Base-by-base conservation (phyloP, 2,797 vertebrate genomes). In the Fistularia commersonii region DNA sequence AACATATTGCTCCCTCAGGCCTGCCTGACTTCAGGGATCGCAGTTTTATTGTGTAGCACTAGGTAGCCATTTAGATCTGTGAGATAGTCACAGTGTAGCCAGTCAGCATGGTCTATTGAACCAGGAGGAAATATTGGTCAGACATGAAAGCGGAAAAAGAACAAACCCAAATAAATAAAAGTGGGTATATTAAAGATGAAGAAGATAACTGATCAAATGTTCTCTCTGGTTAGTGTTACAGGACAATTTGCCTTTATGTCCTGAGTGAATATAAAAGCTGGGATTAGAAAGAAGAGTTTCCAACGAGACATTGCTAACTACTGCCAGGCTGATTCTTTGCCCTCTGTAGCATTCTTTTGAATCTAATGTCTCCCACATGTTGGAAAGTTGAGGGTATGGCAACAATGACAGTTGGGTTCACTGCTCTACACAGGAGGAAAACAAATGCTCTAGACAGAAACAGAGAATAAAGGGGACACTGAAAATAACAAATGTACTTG, bases 331-430 rank as follows among this genome's bases (percentile, higher is more conserved):
- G 61, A 48, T 50, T 61, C 64, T 54, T 41, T 38, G 44, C 64
- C 70, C 71, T 66, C 13, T 60, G 46, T 37, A 51, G 76, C 74
- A 71, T 79, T 80, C 61, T 76, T 72, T 54, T 61, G 45, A 70
- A 39, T 64, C 46, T 84, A 86, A 88, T 86, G 62, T 54, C 76
- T 85, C 66, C 87, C 87, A 88, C 67, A 73, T 86, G 85, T 69
- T n/a, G 48, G 65, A 64, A 52, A 64, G 51, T 77, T 48, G 59
- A 69, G 40, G 57, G 53, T 51, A 54, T 3, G 46, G 69, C 66
- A 72, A 58, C 72, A 59, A 46, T 61, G 76, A 80, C 66, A 65
- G 56, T 41, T 48, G 33, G 46, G 43, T 34, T 49, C 41, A 50
- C 10, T 45, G 31, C 48, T 15, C 65, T 49, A n/a, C 50, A 60